Evolutionary conservation across 2,888 invertebrate species (phyloP).

Genomic region (Deilephila elpenor): DNA sequence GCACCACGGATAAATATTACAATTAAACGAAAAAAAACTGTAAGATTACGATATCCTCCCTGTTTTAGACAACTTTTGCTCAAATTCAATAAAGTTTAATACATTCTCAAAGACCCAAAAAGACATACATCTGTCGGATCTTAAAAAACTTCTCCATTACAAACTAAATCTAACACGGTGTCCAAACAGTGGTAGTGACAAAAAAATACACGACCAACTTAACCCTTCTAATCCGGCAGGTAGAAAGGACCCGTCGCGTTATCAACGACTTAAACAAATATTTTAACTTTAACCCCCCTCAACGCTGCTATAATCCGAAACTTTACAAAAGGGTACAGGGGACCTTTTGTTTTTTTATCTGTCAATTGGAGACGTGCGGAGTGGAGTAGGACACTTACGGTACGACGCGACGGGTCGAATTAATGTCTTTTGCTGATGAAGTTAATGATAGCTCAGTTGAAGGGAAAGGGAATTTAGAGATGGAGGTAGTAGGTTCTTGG

Average conservation of each 20-base stretch:
- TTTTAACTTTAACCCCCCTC: slow-evolving; percentile 40
- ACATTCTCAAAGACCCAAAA: neutral
- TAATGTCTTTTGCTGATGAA: neutral
- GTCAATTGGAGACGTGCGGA: slow-evolving; percentile 13
- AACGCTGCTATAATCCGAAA: slow-evolving; percentile 20
- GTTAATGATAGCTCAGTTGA: no score
- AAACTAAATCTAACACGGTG: slow-evolving; percentile 23
- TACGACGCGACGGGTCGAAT: slow-evolving; percentile 7
- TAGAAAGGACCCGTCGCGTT: slow-evolving; percentile 45
- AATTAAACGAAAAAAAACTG: no score
- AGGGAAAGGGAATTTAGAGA: no score
- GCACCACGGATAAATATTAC: no score
- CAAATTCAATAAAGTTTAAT: neutral
- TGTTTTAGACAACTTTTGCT: neutral
- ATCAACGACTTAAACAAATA: slow-evolving; percentile 56
- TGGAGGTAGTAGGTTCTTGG: no score
- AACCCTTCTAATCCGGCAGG: slow-evolving; percentile 50
- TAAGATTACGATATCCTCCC: no score
- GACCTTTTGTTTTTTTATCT: slow-evolving; percentile 18
- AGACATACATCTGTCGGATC: neutral
- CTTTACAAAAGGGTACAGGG: slow-evolving; percentile 10
- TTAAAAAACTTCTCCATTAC: slow-evolving; percentile 23
- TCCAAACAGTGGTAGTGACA: slow-evolving; percentile 30
- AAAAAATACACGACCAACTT: slow-evolving; percentile 30
- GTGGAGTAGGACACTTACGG: neutral